Percentiles rank a stretch among this genome's conserved stretches.
These are phyloP conservation scores for Epinephelus moara DNA, from an alignment of 2,113 vertebrate species.

Conservation along the genomic window DNA sequence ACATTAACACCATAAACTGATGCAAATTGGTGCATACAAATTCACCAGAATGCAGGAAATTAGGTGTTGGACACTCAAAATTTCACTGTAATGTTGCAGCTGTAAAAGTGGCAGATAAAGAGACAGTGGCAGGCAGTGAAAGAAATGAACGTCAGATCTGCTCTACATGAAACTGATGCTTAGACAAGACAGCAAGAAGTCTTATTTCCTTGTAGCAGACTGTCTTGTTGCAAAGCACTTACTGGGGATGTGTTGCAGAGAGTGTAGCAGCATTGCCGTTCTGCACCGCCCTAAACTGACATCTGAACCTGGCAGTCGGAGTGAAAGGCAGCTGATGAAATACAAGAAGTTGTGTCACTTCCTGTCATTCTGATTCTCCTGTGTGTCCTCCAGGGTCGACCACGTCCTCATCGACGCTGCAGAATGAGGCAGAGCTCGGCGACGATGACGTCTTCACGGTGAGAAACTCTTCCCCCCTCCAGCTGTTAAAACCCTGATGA, in stretches of 20 bases:
- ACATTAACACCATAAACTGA: no score
- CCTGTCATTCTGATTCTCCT: background rate
- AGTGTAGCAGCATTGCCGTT: background rate
- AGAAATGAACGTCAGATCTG: no score
- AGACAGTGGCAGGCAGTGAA: no score
- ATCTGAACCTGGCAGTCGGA: background rate
- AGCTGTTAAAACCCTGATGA: background rate
- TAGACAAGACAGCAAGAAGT: no score
- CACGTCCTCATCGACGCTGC: slow-evolving; percentile 93
- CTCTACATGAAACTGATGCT: no score
- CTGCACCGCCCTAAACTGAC: background rate
- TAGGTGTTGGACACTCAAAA: no score
- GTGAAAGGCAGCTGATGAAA: no score
- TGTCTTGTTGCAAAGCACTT: background rate
- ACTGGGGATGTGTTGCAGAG: background rate
- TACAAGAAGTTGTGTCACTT: background rate
- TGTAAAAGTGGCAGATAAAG: no score
- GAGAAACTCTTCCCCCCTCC: slow-evolving; percentile 69
- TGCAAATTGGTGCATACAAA: no score
- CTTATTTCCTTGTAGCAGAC: no score
- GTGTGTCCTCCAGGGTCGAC: slow-evolving; percentile 88
- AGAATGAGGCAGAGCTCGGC: slow-evolving; percentile 93
- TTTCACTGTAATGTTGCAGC: no score
- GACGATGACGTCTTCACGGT: slow-evolving; percentile 97
- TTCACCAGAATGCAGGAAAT: no score